Conservation (phyloP, 1,140 invertebrate genomes). For the Hirudo medicinalis region DNA sequence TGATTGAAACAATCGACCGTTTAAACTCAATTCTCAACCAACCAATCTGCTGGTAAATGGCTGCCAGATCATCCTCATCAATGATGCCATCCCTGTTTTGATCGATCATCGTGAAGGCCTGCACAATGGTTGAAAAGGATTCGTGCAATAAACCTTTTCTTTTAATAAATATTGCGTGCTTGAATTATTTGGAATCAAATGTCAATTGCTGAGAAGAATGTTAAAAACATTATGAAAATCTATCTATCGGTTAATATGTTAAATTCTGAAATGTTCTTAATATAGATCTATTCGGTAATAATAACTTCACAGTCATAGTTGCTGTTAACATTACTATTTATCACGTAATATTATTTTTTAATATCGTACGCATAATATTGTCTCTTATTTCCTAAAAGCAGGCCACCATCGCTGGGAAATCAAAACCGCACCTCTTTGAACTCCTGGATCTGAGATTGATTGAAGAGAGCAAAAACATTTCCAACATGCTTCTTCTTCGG, state of each 20-base stretch:
- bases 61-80: slow-evolving; percentile 83
- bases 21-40: too few relatives aligned
- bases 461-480: slow-evolving; percentile 19
- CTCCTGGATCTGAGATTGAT: slow-evolving; percentile 16
- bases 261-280: background rate
- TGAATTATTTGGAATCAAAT: too few relatives aligned
- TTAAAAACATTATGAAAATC: too few relatives aligned
- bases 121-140: background rate
- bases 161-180: too few relatives aligned
- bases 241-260: too few relatives aligned
- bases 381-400: background rate
- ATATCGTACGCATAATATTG: too few relatives aligned
- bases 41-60: slow-evolving; percentile 86
- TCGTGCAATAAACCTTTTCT: too few relatives aligned
- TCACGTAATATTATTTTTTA: background rate
- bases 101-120: slow-evolving; percentile 96
- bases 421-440: slow-evolving; percentile 13
- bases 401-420: background rate
- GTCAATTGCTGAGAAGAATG: too few relatives aligned
- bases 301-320: background rate
- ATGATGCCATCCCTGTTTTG: slow-evolving; percentile 95
- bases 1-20: background rate
- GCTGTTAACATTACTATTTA: background rate
- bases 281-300: background rate
- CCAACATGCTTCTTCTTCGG: slow-evolving; percentile 13